A percentile compares a stretch with the other conserved stretches of the same genome.
Conservation (phyloP, 1,140 invertebrate species). For the Luehdorfia chinensis region DNA sequence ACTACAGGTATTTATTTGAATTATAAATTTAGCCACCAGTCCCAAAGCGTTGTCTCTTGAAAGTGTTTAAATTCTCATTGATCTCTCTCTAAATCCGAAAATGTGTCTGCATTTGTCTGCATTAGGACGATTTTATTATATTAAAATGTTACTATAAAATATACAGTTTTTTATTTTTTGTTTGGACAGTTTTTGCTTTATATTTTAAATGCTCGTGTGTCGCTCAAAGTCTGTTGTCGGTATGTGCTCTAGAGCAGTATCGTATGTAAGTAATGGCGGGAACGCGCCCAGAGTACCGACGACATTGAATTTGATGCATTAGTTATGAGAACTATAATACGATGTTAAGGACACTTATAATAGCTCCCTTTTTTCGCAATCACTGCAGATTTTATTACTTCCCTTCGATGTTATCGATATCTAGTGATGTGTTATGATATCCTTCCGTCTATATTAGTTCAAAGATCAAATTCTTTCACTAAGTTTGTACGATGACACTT, state of each 20-base stretch:
- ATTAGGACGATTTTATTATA: no score
- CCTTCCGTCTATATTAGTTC: slow-evolving; percentile 10
- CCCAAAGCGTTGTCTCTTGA: no score
- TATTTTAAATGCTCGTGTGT: neutral
- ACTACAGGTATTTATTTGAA: no score
- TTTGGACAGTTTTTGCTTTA: neutral
- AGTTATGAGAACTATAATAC: slow-evolving; percentile 26
- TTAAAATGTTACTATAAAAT: no score
- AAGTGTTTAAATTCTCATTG: no score
- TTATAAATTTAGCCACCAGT: no score
- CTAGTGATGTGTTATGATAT: slow-evolving; percentile 17
- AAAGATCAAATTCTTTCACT: neutral
- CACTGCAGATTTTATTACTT: slow-evolving; percentile 30
- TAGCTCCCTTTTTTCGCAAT: slow-evolving; percentile 22
- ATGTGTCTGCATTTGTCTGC: no score
- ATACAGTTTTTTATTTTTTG: no score
- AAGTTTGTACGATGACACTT: no score
- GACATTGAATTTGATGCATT: slow-evolving; percentile 28
- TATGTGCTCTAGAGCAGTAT: slow-evolving; percentile 24
- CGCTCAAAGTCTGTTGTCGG: neutral
- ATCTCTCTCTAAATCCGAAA: no score
- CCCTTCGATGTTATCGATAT: slow-evolving; percentile 23
- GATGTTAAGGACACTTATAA: slow-evolving; percentile 28
- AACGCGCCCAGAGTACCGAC: slow-evolving; percentile 10
- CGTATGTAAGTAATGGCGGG: slow-evolving; percentile 27